Base-by-base conservation (phyloP, 2,113 vertebrate genomes). In the Laticauda laticaudata region DNA sequence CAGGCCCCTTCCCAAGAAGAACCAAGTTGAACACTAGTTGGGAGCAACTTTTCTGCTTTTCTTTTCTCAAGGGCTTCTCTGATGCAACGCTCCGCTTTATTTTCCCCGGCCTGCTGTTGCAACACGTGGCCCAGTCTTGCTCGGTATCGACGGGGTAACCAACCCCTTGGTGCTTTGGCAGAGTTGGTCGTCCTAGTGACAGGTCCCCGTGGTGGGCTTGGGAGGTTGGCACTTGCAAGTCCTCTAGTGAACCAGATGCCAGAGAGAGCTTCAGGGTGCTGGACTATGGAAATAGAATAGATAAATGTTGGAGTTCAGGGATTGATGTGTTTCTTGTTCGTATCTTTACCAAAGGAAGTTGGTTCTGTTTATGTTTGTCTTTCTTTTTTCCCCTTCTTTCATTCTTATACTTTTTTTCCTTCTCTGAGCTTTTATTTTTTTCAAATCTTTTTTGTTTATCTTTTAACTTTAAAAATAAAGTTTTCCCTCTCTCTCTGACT, bases 121-220 rank as follows among this genome's bases (percentile, higher is more conserved):
- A 95, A 18, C 55, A 34, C 94, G 64, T 86, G 69, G 54, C 94
- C 88, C 26, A 0, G 10, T 95, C 94, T 95, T 96, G 91, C 94
- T 64, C 34, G 0, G 29, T 91, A 43, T 54, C 0, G 15, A 48
- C 51, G 0, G 24, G 51, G 56, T 88, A 12, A n/a, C 11, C 6
- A 48, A 48, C 48, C 48, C 0, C 54, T 24, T 3, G 87, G 85
- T 93, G 90, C 1, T 45, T 86, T 14, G 26, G 89, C 69, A 88
- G 92, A 34, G 81, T 9, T 39, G 59, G 61, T 21, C 24, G 51
- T 59, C 7, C 45, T 88, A 15, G 85, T 21, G 90, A 48, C 21
- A 24, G 3, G 29, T 88, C 18, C 45, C 43, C 48, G 64, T 9
- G 3, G 34, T 64, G 61, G 61, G 11, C 26, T n/a, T 11, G 3